Conservation (phyloP, 2,888 invertebrate species). For the Thumatha senex region DNA sequence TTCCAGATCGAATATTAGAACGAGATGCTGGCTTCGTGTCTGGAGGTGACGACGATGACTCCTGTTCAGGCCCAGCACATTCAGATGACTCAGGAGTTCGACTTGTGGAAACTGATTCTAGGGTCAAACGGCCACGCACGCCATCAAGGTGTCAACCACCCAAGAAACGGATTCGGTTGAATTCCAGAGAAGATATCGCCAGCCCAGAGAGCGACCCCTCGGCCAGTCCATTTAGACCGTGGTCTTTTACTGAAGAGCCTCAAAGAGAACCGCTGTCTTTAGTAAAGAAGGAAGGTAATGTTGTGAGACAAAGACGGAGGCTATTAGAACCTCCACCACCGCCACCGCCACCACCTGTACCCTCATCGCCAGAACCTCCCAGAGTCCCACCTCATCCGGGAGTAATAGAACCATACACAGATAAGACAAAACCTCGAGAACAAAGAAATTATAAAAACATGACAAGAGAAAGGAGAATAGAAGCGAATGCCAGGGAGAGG, state of each 20-base stretch:
- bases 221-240: slow-evolving; percentile 85
- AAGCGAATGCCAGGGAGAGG: slow-evolving; percentile 96
- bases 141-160: slow-evolving; percentile 80
- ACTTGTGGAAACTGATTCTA: slow-evolving; percentile 67
- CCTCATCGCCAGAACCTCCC: slow-evolving; percentile 57
- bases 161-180: slow-evolving; percentile 87
- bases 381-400: slow-evolving; percentile 83
- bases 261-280: slow-evolving; percentile 87
- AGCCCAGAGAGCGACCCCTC: slow-evolving; percentile 70
- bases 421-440: slow-evolving; percentile 78
- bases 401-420: slow-evolving; percentile 58
- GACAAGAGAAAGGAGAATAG: slow-evolving; percentile 95
- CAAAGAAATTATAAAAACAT: slow-evolving; percentile 97
- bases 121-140: slow-evolving; percentile 83
- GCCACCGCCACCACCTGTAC: slow-evolving; percentile 50
- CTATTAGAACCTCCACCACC: slow-evolving; percentile 62
- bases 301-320: slow-evolving; percentile 63
- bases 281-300: slow-evolving; percentile 76
- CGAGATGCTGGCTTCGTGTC: slow-evolving; percentile 89
- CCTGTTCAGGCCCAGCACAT: slow-evolving; percentile 77
- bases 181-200: slow-evolving; percentile 62
- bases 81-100: slow-evolving; percentile 80
- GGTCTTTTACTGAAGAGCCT: slow-evolving; percentile 84
- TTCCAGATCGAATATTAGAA: slow-evolving; percentile 83
- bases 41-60: slow-evolving; percentile 88